Conservation (phyloP, 2,797 vertebrate genomes). For the Coilia nasus region DNA sequence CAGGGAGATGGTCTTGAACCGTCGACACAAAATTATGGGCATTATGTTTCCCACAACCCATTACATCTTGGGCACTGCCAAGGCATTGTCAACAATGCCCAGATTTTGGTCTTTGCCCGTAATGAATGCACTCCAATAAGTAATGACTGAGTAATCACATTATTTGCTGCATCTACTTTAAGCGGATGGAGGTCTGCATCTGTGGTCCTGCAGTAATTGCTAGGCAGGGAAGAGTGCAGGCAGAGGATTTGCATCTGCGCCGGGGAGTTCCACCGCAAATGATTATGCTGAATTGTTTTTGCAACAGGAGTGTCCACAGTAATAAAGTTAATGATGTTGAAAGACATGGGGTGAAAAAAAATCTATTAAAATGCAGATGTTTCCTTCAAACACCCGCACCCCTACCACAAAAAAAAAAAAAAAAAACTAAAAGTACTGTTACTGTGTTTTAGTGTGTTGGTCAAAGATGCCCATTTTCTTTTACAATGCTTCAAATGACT, state of each 20-base stretch:
- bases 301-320: conserved; percentile 74
- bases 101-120: conserved; percentile 64
- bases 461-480: neutral
- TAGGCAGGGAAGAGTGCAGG: conserved; percentile 56
- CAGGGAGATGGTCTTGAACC: conserved; percentile 53
- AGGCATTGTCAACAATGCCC: conserved; percentile 70
- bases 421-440: neutral
- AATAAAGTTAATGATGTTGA: conserved; percentile 81
- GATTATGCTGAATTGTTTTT: conserved; percentile 78
- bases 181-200: conserved; percentile 67
- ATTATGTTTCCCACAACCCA: conserved; percentile 64
- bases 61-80: conserved; percentile 59
- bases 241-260: conserved; percentile 68
- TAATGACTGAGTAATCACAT: conserved; percentile 79
- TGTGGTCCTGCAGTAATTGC: conserved; percentile 72
- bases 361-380: conserved; percentile 76
- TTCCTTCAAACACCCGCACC: conserved; percentile 44
- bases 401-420: neutral
- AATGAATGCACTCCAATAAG: conserved; percentile 73
- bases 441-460: neutral
- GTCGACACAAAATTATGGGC: conserved; percentile 60
- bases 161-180: conserved; percentile 73
- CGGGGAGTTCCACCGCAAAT: conserved; percentile 70
- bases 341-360: conserved; percentile 63
- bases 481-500: neutral